Conservation (phyloP, 2,888 invertebrate genomes). For the Eupithecia pulchellata region DNA sequence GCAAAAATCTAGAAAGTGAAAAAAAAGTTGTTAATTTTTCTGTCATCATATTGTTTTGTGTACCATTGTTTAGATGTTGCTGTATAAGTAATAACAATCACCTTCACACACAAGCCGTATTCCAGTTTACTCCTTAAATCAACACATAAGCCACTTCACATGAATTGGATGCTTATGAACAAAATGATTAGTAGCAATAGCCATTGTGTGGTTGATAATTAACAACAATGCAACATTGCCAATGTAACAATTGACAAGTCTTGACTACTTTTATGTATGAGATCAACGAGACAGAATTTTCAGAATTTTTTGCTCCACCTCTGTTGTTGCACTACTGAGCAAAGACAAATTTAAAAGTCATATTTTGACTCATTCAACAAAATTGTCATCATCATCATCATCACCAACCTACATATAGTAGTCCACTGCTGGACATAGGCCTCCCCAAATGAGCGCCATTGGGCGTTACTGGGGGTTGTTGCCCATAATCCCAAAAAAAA, state of each 20-base stretch:
- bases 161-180: background rate
- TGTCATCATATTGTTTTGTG: background rate
- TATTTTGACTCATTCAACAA: no score
- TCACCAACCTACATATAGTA: no score
- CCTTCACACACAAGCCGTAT: background rate
- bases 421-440: no score
- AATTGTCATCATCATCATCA: no score
- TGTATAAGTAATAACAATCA: background rate
- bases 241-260: background rate
- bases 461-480: no score
- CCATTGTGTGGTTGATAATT: background rate
- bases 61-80: background rate
- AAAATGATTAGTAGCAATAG: background rate
- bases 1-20: no score
- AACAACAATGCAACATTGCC: background rate
- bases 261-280: background rate
- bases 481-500: no score
- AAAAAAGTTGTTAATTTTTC: no score
- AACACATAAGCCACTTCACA: background rate
- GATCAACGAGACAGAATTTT: background rate
- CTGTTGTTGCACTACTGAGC: no score
- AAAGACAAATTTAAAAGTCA: no score
- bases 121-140: background rate
- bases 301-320: no score
- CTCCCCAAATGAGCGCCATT: no score